Conservation (phyloP, 2,797 vertebrate genomes). For the Scomberomorus guttatus region DNA sequence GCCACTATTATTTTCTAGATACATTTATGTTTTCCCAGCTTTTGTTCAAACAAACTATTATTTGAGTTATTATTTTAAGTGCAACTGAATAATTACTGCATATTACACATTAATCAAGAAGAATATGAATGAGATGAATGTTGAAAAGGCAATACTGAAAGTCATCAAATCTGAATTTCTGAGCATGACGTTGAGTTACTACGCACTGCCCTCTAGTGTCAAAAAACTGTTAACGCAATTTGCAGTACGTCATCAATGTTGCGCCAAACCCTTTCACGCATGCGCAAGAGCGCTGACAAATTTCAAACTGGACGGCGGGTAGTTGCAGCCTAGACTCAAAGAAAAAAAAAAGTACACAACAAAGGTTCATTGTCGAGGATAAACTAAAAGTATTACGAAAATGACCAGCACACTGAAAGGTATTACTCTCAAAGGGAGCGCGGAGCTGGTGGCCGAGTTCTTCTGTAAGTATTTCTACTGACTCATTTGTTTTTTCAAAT, state of each 20-base stretch:
- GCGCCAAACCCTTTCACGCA: constrained; percentile 45
- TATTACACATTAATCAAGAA: too few relatives aligned
- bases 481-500: neutral
- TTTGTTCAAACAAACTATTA: too few relatives aligned
- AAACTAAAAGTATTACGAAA: neutral
- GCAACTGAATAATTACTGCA: too few relatives aligned
- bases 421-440: constrained; percentile 93
- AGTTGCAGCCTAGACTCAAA: neutral
- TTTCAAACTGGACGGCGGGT: constrained; percentile 85
- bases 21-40: too few relatives aligned
- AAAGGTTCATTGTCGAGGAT: neutral
- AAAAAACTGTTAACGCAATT: fast-evolving
- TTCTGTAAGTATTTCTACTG: constrained; percentile 88
- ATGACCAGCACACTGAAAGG: constrained; percentile 88
- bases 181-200: neutral
- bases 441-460: constrained; percentile 94
- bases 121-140: neutral
- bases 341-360: neutral
- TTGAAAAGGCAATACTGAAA: neutral
- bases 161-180: neutral
- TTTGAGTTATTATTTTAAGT: too few relatives aligned
- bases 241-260: constrained; percentile 47
- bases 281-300: constrained; percentile 26
- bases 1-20: too few relatives aligned
- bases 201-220: constrained; percentile 47